phyloP scores from a whole-genome alignment of 2,113 vertebrate species.

The Paramisgurnus dabryanus region DNA sequence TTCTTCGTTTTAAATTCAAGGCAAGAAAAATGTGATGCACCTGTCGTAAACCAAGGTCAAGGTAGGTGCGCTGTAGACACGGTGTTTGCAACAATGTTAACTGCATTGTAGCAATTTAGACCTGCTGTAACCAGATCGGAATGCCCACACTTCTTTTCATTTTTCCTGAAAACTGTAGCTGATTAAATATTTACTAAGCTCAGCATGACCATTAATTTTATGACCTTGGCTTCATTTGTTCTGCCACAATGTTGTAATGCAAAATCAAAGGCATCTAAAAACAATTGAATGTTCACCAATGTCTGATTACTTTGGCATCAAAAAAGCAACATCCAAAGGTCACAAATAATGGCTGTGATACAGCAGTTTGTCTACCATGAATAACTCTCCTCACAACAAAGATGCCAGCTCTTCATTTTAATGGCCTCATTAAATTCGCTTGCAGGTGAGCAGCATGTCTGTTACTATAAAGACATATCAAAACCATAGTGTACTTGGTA shows the following conservation, averaged over 20 bases:
- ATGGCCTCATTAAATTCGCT: constrained; percentile 35
- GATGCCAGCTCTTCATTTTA: constrained; percentile 24
- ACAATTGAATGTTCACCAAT: neutral
- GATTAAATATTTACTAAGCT: constrained; percentile 27
- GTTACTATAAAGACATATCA: constrained; percentile 23
- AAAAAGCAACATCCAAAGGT: constrained; percentile 21
- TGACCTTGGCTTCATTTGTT: neutral
- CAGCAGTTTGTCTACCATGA: constrained; percentile 6
- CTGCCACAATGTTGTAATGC: neutral
- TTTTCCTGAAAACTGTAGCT: neutral
- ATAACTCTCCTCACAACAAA: constrained; percentile 7
- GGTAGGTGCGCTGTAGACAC: constrained; percentile 2
- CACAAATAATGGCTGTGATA: constrained; percentile 15
- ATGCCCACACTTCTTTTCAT: neutral
- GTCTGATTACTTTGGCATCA: constrained; percentile 11
- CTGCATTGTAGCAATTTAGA: neutral
- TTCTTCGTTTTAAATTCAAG: constrained; percentile 27
- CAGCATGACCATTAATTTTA: neutral
- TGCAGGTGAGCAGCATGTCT: constrained; percentile 20
- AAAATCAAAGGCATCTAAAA: constrained; percentile 11
- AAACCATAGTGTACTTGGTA: constrained; percentile 2
- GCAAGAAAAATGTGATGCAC: constrained; percentile 27
- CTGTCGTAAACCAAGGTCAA: constrained; percentile 31
- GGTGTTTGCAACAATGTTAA: constrained; percentile 1
- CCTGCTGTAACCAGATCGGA: neutral